Percentiles rank a stretch among this genome's conserved stretches.
phyloP scores from a whole-genome alignment of 2,113 vertebrate species.

The Pangasianodon hypophthalmus region DNA sequence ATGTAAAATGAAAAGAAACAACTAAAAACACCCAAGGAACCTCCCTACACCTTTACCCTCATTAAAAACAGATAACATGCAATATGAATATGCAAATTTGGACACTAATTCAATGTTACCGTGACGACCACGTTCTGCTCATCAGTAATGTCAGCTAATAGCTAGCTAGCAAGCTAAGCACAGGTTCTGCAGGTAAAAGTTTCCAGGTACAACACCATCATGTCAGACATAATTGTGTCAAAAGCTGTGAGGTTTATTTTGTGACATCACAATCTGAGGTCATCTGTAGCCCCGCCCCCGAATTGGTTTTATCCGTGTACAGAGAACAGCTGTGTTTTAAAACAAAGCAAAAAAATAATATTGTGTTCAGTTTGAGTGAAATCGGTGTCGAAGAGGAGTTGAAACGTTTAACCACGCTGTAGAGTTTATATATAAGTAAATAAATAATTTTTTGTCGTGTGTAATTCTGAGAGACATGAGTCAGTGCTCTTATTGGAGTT shows the following conservation, averaged over 20 bases:
- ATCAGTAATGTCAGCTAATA: no score
- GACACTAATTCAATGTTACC: not conserved
- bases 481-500: slow-evolving; percentile 42
- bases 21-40: not conserved
- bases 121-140: not conserved
- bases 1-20: not conserved
- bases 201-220: not conserved
- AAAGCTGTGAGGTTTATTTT: not conserved
- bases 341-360: not conserved
- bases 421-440: slow-evolving; percentile 10
- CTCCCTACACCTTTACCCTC: not conserved
- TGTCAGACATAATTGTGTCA: not conserved
- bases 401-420: not conserved
- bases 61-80: not conserved
- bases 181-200: not conserved
- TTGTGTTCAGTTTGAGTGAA: not conserved
- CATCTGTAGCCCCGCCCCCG: not conserved
- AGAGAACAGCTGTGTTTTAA: not conserved
- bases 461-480: slow-evolving; percentile 27
- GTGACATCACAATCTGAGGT: not conserved
- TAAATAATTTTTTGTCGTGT: not conserved
- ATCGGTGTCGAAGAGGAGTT: not conserved
- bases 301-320: not conserved
- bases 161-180: not conserved
- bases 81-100: not conserved